These are phyloP conservation scores for Lepas anatifera DNA, from an alignment of 2,888 invertebrate species.

Conservation along the genomic window DNA sequence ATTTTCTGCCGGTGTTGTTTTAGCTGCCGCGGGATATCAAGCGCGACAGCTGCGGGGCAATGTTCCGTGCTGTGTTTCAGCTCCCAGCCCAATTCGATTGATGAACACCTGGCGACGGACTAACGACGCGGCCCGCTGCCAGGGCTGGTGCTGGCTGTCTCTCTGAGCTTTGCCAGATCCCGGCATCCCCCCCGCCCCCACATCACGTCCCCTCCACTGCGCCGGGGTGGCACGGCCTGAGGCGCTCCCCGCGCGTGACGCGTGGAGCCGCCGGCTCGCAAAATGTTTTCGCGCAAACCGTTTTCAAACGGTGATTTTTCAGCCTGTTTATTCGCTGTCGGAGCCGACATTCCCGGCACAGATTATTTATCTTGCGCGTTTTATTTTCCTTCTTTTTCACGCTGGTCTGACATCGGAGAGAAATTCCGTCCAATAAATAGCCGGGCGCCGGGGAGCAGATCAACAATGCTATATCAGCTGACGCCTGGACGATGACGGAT, in stretches of 20 bases:
- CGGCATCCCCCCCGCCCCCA: neutral
- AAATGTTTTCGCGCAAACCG: slow-evolving; percentile 7
- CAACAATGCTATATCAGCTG: slow-evolving; percentile 7
- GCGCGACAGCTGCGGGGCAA: neutral
- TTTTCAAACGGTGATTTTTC: slow-evolving; percentile 7
- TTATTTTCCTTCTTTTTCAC: slow-evolving; percentile 12
- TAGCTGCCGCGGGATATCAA: too few species aligned
- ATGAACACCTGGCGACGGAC: neutral
- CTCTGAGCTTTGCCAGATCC: too few species aligned
- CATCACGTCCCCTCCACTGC: too few species aligned
- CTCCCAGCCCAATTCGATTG: neutral
- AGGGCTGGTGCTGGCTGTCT: too few species aligned
- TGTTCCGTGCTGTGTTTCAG: neutral
- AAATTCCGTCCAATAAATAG: slow-evolving; percentile 3
- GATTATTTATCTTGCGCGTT: slow-evolving; percentile 9
- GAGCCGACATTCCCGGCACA: slow-evolving; percentile 10
- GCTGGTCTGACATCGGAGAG: slow-evolving; percentile 10
- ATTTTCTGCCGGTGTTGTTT: too few species aligned
- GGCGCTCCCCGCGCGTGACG: too few species aligned
- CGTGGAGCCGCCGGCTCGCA: too few species aligned
- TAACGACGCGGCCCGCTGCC: neutral
- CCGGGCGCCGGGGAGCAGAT: neutral
- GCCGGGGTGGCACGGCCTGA: too few species aligned
- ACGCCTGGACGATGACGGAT: neutral
- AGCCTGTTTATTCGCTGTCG: slow-evolving; percentile 10